phyloP scores from a whole-genome alignment of 1,140 invertebrate genomes.

The Oryzaephilus surinamensis region DNA sequence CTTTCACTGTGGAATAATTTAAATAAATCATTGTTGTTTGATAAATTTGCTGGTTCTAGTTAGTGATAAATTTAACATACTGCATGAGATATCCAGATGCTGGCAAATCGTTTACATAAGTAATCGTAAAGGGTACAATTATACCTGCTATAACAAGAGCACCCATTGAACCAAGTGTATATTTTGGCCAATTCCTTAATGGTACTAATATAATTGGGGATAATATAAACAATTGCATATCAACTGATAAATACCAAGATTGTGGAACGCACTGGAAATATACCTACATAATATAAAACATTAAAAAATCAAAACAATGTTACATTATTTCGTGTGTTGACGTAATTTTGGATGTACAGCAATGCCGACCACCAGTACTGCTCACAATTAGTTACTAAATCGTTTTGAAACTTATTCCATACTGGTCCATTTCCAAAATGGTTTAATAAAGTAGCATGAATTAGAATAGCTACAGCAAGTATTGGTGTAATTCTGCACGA shows the following conservation, averaged over 20 bases:
- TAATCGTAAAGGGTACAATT: slow-evolving; percentile 8
- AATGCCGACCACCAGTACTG: slow-evolving; percentile 44
- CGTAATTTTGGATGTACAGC: slow-evolving; percentile 42
- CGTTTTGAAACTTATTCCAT: slow-evolving; percentile 26
- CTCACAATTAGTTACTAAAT: slow-evolving; percentile 30
- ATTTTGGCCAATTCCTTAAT: slow-evolving; percentile 11
- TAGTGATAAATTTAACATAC: no score
- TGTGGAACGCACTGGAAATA: no score
- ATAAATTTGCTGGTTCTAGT: not conserved
- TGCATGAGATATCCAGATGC: no score
- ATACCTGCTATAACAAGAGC: slow-evolving; percentile 2
- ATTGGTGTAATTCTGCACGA: slow-evolving; percentile 16
- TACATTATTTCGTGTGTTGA: slow-evolving; percentile 30
- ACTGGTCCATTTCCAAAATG: slow-evolving; percentile 47
- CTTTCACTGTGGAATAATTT: not conserved
- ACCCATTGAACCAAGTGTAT: slow-evolving; percentile 2
- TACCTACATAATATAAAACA: slow-evolving; percentile 39
- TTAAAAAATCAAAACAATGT: slow-evolving; percentile 22
- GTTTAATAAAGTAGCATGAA: slow-evolving; percentile 42
- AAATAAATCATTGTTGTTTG: not conserved
- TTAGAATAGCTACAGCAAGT: slow-evolving; percentile 43
- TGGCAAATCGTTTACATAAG: not conserved
- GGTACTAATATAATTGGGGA: slow-evolving; percentile 38
- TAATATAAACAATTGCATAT: slow-evolving; percentile 56
- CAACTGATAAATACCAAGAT: slow-evolving; percentile 47